Percentiles rank a stretch among this genome's conserved stretches.
These are phyloP conservation scores for Montipora foliosa DNA, from an alignment of 64 coral and sea anemone genomes.

Conservation along the genomic window DNA sequence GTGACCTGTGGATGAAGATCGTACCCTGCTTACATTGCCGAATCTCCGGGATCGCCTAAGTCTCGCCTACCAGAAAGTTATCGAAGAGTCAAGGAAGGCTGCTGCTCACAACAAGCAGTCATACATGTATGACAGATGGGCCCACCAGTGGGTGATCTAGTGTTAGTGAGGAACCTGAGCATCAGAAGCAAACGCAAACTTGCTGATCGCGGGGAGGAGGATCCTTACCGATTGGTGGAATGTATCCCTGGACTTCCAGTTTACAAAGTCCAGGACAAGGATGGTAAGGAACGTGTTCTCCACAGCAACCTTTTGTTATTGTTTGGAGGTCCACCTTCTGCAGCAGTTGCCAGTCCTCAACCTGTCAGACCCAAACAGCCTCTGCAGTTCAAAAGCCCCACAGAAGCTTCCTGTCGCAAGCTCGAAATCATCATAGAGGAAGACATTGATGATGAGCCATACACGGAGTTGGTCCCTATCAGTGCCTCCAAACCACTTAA, in stretches of 20 bases:
- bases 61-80: slow-evolving; percentile 17
- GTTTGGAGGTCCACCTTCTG: no score
- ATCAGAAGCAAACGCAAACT: slow-evolving; percentile 16
- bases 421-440: neutral
- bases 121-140: no score
- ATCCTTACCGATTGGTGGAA: no score
- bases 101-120: no score
- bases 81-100: no score
- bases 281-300: no score
- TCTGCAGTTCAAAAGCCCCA: neutral
- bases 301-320: no score
- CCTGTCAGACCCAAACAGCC: neutral
- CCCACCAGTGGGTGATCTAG: no score
- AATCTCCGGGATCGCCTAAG: slow-evolving; percentile 28
- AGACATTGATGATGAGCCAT: neutral
- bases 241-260: no score
- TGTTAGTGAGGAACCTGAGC: neutral
- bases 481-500: neutral
- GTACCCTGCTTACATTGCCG: slow-evolving; percentile 9
- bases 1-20: no score
- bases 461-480: neutral
- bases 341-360: no score
- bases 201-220: neutral
- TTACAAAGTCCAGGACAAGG: no score
- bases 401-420: neutral